Evolutionary conservation across 1,140 invertebrate species (phyloP).

Genomic region (Plectrocnemia conspersa): DNA sequence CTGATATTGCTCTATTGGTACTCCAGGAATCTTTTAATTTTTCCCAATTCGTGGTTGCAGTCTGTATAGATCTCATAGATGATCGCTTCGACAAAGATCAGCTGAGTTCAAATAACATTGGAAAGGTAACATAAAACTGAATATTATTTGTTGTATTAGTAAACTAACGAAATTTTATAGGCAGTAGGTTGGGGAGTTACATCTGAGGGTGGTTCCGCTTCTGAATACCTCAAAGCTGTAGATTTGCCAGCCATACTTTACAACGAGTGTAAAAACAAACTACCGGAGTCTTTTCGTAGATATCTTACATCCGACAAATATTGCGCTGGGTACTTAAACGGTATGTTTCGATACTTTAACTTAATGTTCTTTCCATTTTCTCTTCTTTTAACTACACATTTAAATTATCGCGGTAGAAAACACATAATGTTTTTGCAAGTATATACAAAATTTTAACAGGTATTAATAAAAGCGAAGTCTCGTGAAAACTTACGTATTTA

Average conservation of each 20-base stretch:
- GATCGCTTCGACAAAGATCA: conserved; percentile 4
- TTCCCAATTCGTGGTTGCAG: conserved; percentile 1
- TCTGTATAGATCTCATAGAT: conserved; percentile 9
- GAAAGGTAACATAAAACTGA: conserved; percentile 16
- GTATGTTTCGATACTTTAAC: neutral
- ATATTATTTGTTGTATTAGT: neutral
- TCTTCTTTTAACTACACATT: too few species aligned
- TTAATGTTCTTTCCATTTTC: too few species aligned
- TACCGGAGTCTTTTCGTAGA: neutral
- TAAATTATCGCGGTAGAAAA: too few species aligned
- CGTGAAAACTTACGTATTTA: too few species aligned
- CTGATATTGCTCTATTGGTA: conserved; percentile 17
- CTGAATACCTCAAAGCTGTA: neutral
- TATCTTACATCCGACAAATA: conserved; percentile 21
- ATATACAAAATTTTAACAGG: too few species aligned
- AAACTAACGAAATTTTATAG: conserved; percentile 9
- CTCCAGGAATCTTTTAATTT: neutral
- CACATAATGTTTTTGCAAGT: too few species aligned
- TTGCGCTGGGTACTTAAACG: conserved; percentile 22
- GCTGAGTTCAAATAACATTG: neutral
- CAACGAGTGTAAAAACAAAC: neutral
- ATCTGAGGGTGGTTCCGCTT: neutral
- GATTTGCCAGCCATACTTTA: conserved; percentile 12
- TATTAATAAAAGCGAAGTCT: too few species aligned
- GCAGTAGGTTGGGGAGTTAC: conserved; percentile 21